Evolutionary conservation across 2,888 invertebrate genomes (phyloP), one percentile per base, ranked within the genome.

Genomic region (Nemotelus pantherinus): DNA sequence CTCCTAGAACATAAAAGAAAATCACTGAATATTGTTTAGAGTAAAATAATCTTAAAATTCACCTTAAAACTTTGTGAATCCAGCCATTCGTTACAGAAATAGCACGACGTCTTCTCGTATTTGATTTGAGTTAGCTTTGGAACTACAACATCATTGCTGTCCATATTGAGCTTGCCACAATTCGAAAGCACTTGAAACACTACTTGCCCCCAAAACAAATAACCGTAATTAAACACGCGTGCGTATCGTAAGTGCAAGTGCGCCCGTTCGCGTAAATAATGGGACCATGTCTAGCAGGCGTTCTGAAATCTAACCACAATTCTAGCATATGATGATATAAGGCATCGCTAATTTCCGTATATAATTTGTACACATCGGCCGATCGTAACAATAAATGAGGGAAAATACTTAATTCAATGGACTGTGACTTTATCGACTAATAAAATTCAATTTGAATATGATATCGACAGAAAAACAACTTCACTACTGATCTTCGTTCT

Each of bases 31-130:
- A 25, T 43, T 63, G 2, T 43, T 39, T 63, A 43, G 41, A 63
- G 41, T 2, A 63, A 41, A 25, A 4, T 3, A 58, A 53, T 44
- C 53, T 6, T 53, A 53, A 10, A 10, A 76, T 41, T 67, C 85
- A 92, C 92, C 89, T 91, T 89, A 81, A 92, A 87, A 2, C 90
- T 90, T 79, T 92, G 91, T 85, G 91, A 89, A 81, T 91, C 90
- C 78, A 92, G 90, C 83, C 89, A 84, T 79, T 92, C 91, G 82
- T 90, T 91, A 85, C 92, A 92, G 85, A 92, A 92, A 83, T 92
- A 91, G 82, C 92, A 92, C 2, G 90, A 89, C 53, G 90, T 90
- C 80, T 90, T 89, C 81, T 88, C 88, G 55, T 85, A 84, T 71
- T 85, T 87, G 63, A 87, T 80, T 74, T 82, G 80, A 6, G 79